Base-by-base conservation (phyloP, 2,113 vertebrate genomes). In the Dicentrarchus labrax region DNA sequence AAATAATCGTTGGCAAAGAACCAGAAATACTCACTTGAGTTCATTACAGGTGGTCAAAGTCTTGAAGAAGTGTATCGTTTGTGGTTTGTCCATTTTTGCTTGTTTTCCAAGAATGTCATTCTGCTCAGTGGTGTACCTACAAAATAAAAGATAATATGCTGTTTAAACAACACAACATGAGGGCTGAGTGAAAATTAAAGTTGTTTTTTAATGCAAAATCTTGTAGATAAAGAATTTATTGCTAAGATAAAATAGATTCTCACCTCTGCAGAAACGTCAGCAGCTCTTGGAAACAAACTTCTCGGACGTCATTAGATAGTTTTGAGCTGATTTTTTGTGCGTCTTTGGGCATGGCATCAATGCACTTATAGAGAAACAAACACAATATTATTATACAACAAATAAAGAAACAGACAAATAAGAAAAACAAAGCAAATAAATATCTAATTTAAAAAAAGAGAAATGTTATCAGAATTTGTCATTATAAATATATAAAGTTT, bases 271-370 rank as follows among this genome's bases (percentile, higher is more conserved):
- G 67, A 66, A 94, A 93, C 0, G 0, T 2, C 54, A 60, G 80
- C 77, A 95, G 91, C 87, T 92, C 90, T 21, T 74, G 17, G 47
- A 83, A 87, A 71, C 94, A 95, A 53, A 93, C 30, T 2, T 39
- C 48, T 43, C 50, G 48, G 0, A 93, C 68, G 0, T 8, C 0
- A 16, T 22, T 0, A 4, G 13, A 60, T 36, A 95, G 59, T 1
- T 3, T 19, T 0, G 57, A 2, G 65, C 71, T 88, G 47, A 90
- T 69, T 2, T 19, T 39, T 10, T 72, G 2, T 8, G 79, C 81
- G 6, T 4, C 16, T 6, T 9, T 1, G 0, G 73, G 50, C 16
- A 19, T 8, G 1, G 86, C 85, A 24, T 80, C n/a, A 17, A 90
- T 72, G 51, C 66, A 87, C 94, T 88, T 2, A 53, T 2, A 72